Base-by-base conservation (phyloP, 1,140 invertebrate species). In the Drosophila nasuta region DNA sequence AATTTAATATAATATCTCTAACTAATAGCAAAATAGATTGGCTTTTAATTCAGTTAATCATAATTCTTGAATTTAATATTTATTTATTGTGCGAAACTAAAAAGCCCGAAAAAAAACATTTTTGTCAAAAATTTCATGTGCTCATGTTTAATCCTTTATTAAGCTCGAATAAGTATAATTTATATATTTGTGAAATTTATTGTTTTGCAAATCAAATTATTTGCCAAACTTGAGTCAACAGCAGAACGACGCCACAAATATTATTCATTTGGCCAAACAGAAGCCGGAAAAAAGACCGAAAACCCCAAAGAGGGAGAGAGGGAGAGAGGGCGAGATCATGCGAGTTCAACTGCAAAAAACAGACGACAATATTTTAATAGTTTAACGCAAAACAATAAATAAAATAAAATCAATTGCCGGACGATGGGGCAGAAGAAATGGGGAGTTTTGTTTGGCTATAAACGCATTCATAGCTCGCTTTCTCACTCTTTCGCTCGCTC, bases 151-250 rank as follows among this genome's bases (percentile, higher is more conserved):
- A 85, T 77, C 81, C 77, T 48, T 71, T 75, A 66, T 83, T 82
- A 85, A 83, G 77, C 77, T 52, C 20, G 54, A 58, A 51, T 88
- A 88, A 88, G 85, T 81, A 80, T 83, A 88, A 88, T 88, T 89
- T 88, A 89, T 88, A 67, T 77, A 83, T 89, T 76, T 62, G 49
- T 7, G 38, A 59, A 74, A 89, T 88, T 88, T 88, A 88, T 88
- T 68, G 75, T 70, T 81, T 89, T 89, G 77, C 45, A 83, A 88
- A 88, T 87, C 86, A 90, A 83, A 91, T 91, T 85, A 88, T 91
- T 91, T 91, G 88, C 82, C 81, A 81, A 85, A 91, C 82, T 88
- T 88, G 70, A 91, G 88, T 91, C 88, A 91, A 91, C 81, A 91
- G 78, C 77, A 85, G 75, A 91, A 83, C 82, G 81, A 82, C 77